Evolutionary conservation across 2,797 vertebrate species (phyloP), one percentile per base, ranked within the genome.

Genomic region (Psittacula derbiana): DNA sequence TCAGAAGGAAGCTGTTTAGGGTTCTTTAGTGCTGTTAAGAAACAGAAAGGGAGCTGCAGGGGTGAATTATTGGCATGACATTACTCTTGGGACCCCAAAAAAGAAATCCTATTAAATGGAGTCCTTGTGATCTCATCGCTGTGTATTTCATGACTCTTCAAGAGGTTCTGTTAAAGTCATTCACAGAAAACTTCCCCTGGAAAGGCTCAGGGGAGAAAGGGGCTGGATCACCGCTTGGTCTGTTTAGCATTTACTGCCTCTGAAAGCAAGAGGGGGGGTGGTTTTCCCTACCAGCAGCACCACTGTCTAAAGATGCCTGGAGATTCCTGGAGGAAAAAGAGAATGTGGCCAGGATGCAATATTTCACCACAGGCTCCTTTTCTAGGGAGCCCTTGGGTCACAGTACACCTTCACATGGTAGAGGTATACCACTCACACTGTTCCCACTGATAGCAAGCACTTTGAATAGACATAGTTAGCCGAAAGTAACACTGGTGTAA

Each of bases 61-160:
- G 70, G 66, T 96, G 92, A 97, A 86, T 93, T 96, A 93, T 75
- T 82, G 88, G 66, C 60, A 84, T 79, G 62, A 67, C 50, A 92
- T 94, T 94, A 90, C 96, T 64, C 91, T n/a, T 36, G 88, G 90
- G 95, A 92, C 83, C 78, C 80, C 86, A 84, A 85, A 92, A 94
- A 74, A 95, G 94, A 95, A 95, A 94, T 94, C 85, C 90, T 94
- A 86, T 91, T 95, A 95, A 96, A 96, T 50, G 83, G 86, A 95
- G 91, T 88, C 88, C 89, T 95, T 95, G 90, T 93, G 95, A 95
- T 93, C 88, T 92, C 90, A 96, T 94, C 16, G 33, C 89, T 69
- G 44, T 43, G 64, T 79, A 89, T 96, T 97, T 96, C 96, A 94
- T 16, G 74, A 86, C 80, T 87, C 76, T 94, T 93, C 79, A 91